Conservation (phyloP, 2,113 vertebrate species). For the Brevimyrus niger region DNA sequence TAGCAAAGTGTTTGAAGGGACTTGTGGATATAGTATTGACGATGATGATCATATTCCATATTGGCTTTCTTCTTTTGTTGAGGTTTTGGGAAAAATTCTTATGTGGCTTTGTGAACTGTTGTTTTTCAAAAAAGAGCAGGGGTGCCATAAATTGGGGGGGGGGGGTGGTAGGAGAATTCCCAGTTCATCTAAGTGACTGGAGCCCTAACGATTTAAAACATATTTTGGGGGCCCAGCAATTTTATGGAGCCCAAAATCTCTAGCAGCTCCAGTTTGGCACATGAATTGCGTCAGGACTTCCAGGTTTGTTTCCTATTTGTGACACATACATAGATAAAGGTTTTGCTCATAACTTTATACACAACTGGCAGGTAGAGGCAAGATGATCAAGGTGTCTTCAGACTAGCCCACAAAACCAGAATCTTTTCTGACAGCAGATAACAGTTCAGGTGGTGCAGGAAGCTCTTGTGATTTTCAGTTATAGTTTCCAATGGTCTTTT, state of each 20-base stretch:
- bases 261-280: not conserved
- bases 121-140: not conserved
- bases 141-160: not conserved
- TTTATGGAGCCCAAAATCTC: not conserved
- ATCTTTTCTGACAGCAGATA: not conserved
- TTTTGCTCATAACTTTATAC: not conserved
- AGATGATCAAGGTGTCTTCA: not conserved
- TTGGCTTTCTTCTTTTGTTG: not conserved
- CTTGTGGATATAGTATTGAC: not conserved
- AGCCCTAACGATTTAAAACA: not conserved
- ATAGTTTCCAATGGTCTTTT: not conserved
- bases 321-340: not conserved
- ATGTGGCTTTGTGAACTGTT: not conserved
- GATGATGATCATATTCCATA: not conserved
- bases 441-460: not conserved
- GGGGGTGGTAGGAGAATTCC: not conserved
- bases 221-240: not conserved
- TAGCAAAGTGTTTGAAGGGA: not conserved
- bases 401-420: no score
- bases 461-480: not conserved
- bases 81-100: not conserved
- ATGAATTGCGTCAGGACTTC: not conserved
- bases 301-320: not conserved
- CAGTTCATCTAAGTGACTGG: not conserved
- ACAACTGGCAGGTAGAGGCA: not conserved